Conservation (phyloP, 2,888 invertebrate species). For the Drosophila pseudotalamancana region DNA sequence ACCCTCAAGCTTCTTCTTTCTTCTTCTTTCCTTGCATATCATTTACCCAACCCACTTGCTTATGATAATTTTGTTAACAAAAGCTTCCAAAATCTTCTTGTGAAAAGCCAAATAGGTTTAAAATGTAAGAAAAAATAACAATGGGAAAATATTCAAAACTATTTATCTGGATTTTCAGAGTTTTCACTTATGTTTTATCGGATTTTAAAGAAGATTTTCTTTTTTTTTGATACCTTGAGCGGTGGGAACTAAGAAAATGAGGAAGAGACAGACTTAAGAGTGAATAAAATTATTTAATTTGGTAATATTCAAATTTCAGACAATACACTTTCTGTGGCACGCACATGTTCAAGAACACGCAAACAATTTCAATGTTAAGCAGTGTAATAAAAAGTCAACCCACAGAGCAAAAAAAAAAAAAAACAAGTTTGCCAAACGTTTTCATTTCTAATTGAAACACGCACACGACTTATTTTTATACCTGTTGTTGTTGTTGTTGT, state of each 20-base stretch:
- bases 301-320: not conserved
- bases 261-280: not conserved
- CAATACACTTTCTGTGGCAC: not conserved
- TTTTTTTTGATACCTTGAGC: too few species aligned
- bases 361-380: conserved; percentile 51
- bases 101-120: not conserved
- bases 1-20: not conserved
- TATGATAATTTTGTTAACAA: conserved; percentile 8
- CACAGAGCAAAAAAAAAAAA: conserved; percentile 60
- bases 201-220: not conserved
- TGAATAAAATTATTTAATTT: not conserved
- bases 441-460: conserved; percentile 71
- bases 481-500: conserved; percentile 15
- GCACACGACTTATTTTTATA: conserved; percentile 31
- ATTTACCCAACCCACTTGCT: not conserved
- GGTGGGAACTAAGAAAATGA: not conserved
- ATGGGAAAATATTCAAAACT: not conserved
- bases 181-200: conserved; percentile 1
- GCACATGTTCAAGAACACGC: conserved; percentile 26
- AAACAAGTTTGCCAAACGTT: conserved; percentile 74
- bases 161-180: conserved; percentile 4
- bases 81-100: not conserved
- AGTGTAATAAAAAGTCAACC: conserved; percentile 61
- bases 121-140: not conserved
- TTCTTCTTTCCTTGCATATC: not conserved